A percentile compares a stretch with the other conserved stretches of the same genome.
phyloP scores from a whole-genome alignment of 2,888 invertebrate genomes.

The Syrphus vitripennis region DNA sequence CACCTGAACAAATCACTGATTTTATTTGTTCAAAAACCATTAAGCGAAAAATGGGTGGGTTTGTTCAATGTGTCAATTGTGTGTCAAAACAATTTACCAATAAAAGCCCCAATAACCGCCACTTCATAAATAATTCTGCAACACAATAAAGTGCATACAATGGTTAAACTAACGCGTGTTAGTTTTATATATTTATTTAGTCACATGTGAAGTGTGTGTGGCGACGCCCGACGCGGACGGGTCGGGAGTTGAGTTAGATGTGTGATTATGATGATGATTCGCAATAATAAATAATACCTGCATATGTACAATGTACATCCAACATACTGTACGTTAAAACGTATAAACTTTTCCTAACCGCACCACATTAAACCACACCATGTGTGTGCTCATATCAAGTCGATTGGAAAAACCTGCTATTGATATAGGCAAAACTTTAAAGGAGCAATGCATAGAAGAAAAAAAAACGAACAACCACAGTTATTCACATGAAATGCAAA shows the following conservation, averaged over 20 bases:
- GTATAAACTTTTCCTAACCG: constrained; percentile 9
- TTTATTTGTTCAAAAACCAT: constrained; percentile 48
- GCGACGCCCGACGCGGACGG: too few relatives aligned
- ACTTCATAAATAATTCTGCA: constrained; percentile 52
- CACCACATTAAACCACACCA: neutral
- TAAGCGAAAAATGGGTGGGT: constrained; percentile 10
- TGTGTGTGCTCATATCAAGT: constrained; percentile 3
- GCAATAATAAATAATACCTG: constrained; percentile 30
- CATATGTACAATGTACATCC: too few relatives aligned
- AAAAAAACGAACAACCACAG: constrained; percentile 30
- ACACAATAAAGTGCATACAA: constrained; percentile 24
- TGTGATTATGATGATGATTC: constrained; percentile 61
- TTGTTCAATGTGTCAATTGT: constrained; percentile 60
- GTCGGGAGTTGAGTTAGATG: constrained; percentile 13
- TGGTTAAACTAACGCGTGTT: constrained; percentile 19
- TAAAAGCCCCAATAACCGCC: constrained; percentile 38
- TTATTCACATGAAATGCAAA: constrained; percentile 54
- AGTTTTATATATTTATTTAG: too few relatives aligned
- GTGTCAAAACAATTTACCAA: constrained; percentile 63
- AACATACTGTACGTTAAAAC: constrained; percentile 16
- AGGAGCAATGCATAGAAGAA: neutral
- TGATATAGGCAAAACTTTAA: neutral
- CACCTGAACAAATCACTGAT: constrained; percentile 37
- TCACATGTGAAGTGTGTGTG: neutral
- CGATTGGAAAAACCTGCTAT: constrained; percentile 44